Percentiles rank a stretch among this genome's conserved stretches.
These are phyloP conservation scores for Meloidogyne floridensis DNA, from an alignment of 1,140 invertebrate genomes.

Conservation along the genomic window DNA sequence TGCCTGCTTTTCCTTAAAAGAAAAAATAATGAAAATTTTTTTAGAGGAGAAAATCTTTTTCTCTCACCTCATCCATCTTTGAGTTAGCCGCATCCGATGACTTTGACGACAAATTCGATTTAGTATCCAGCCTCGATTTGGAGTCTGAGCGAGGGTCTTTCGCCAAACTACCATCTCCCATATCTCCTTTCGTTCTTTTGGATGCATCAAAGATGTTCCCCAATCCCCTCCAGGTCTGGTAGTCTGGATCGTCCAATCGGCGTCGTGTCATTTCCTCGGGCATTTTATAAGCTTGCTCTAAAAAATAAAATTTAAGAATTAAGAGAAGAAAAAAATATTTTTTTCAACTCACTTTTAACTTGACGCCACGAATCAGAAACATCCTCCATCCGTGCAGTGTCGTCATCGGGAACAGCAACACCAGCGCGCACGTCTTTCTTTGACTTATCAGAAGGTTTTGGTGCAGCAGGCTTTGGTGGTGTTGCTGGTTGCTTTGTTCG, in stretches of 20 bases:
- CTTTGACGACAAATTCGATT: constrained; percentile 4
- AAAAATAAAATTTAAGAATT: not conserved
- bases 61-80: not conserved
- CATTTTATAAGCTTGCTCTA: not conserved
- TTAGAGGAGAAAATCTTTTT: not conserved
- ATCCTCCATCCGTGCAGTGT: not conserved
- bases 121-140: not conserved
- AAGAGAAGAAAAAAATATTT: not conserved
- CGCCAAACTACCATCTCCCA: not conserved
- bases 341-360: not conserved
- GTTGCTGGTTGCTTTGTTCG: not conserved
- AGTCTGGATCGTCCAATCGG: constrained; percentile 5
- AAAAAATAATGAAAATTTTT: not conserved
- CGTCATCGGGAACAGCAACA: not conserved
- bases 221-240: constrained; percentile 1
- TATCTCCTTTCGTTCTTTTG: not conserved
- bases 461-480: not conserved
- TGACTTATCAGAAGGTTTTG: not conserved
- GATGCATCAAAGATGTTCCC: not conserved
- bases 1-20: not conserved
- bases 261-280: not conserved
- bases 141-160: not conserved
- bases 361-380: not conserved
- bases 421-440: not conserved
- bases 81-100: not conserved